Evolutionary conservation across 2,888 invertebrate species (phyloP), one percentile per base, ranked within the genome.

Genomic region (Chymomyza fuscimana): DNA sequence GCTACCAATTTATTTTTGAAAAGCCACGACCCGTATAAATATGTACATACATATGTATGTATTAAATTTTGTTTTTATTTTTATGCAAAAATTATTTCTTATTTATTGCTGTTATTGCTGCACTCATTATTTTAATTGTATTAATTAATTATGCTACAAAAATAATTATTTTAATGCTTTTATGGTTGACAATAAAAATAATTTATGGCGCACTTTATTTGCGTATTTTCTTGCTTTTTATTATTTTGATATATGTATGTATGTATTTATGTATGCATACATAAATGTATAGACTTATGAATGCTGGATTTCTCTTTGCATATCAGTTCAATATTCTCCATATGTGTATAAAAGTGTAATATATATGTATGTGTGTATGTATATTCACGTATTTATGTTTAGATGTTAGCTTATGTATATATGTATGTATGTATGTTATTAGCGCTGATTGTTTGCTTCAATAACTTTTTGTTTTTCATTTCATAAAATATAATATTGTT

Each of bases 241-340:
- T 32, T 32, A 7, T 32, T 32, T 32, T 32, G 7, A 32, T 32
- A 7, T 32, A 32, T 58, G 63, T 68, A 15, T 73, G 52, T 69
- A 68, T 52, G 54, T 60, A 64, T 72, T 70, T 62, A 62, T 65
- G 70, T 56, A 52, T 73, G 69, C 63, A 2, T 19, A 19, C 19
- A 19, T 25, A 25, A 25, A 29, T 70, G 22, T 63, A 65, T 60
- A 63, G 68, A 76, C 76, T 77, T 84, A 82, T 71, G 73, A 81
- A 81, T 73, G 78, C 76, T 80, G 78, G 85, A 81, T 78, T 86
- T 80, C 79, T 79, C 74, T 79, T 84, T 86, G 75, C 80, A 78
- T 87, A 87, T 88, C 87, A 87, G 86, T 87, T 87, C 86, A 80
- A 78, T 85, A 75, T 86, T 87, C 84, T 84, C 79, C 79, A 70